Conservation (phyloP, 2,888 invertebrate genomes). For the Parnassius glacialis region DNA sequence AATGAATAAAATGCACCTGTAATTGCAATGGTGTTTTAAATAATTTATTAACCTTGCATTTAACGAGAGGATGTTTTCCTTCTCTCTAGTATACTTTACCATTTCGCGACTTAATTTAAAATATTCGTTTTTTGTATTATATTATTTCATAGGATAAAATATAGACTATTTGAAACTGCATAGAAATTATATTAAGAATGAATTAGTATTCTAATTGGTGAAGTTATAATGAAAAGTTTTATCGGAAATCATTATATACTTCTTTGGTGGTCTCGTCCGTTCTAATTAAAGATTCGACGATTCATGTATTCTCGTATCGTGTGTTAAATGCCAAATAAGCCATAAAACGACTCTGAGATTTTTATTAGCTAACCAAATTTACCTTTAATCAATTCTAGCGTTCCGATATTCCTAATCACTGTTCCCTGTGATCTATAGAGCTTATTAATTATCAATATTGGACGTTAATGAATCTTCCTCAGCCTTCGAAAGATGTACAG, state of each 20-base stretch:
- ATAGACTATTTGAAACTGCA: background rate
- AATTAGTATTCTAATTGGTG: slow-evolving; percentile 7
- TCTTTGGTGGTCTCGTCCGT: slow-evolving; percentile 64
- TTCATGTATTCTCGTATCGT: slow-evolving; percentile 47
- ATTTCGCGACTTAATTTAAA: slow-evolving; percentile 2
- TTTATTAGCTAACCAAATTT: slow-evolving; percentile 50
- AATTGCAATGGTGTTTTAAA: slow-evolving; percentile 22
- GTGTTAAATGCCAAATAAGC: slow-evolving; percentile 41
- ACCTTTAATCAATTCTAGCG: slow-evolving; percentile 29
- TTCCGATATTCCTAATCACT: slow-evolving; percentile 12
- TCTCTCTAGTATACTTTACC: background rate
- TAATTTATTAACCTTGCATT: slow-evolving; percentile 14
- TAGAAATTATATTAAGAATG: background rate
- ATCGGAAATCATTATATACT: slow-evolving; percentile 31
- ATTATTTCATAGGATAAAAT: background rate
- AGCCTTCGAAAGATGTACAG: no score
- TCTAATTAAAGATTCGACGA: slow-evolving; percentile 62
- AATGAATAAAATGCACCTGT: slow-evolving; percentile 21
- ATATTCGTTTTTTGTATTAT: background rate
- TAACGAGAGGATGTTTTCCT: slow-evolving; percentile 11
- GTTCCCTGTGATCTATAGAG: slow-evolving; percentile 14
- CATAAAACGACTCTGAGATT: slow-evolving; percentile 50
- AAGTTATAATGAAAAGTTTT: slow-evolving; percentile 14
- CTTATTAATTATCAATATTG: slow-evolving; percentile 2
- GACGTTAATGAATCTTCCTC: slow-evolving; percentile 1